Evolutionary conservation across 2,888 invertebrate species (phyloP).

Genomic region (Seira sanloemensis): DNA sequence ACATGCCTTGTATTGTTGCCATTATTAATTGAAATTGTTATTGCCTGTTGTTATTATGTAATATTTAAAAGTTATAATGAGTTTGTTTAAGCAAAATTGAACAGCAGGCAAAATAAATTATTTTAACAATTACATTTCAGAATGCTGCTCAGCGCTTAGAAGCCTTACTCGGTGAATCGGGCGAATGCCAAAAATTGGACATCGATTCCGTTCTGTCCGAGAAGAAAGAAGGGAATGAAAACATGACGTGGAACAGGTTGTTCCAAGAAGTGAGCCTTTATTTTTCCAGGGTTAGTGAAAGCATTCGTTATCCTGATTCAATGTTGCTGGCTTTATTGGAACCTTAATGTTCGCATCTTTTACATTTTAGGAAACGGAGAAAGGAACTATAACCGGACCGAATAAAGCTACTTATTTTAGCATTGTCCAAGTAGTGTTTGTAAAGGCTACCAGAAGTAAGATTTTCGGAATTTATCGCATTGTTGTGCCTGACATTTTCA

Average conservation of each 20-base stretch:
- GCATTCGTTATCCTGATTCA: neutral
- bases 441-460: constrained; percentile 53
- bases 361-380: constrained; percentile 61
- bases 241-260: constrained; percentile 56
- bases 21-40: too few species aligned
- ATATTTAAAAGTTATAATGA: too few species aligned
- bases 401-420: constrained; percentile 34
- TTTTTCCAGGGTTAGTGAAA: constrained; percentile 49
- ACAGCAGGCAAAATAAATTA: too few species aligned
- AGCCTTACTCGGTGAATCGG: constrained; percentile 17
- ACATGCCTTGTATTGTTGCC: too few species aligned
- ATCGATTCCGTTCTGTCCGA: constrained; percentile 51
- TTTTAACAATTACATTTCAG: too few species aligned
- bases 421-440: constrained; percentile 40
- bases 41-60: too few species aligned
- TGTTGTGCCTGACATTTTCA: too few species aligned
- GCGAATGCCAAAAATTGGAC: constrained; percentile 45
- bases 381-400: neutral
- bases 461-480: constrained; percentile 3
- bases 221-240: constrained; percentile 31
- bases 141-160: constrained; percentile 18
- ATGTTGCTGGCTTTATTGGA: neutral
- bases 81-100: too few species aligned
- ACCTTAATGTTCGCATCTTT: neutral
- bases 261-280: constrained; percentile 56